phyloP scores from a whole-genome alignment of 2,888 invertebrate genomes.

The Oligia strigilis region DNA sequence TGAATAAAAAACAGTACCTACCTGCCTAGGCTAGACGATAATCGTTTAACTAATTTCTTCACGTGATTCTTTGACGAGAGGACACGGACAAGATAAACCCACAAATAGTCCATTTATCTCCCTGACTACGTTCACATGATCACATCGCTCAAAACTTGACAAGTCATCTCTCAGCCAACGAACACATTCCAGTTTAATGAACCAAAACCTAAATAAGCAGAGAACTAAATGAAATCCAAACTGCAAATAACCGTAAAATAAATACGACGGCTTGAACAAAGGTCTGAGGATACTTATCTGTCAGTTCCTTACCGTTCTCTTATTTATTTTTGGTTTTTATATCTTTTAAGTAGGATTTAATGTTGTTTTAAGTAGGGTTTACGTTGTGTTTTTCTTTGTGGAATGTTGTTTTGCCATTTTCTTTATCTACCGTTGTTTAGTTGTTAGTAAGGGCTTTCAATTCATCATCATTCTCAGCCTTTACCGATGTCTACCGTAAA shows the following conservation, averaged over 20 bases:
- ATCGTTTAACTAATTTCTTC: too few species aligned
- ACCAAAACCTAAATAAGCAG: constrained; percentile 79
- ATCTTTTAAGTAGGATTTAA: constrained; percentile 22
- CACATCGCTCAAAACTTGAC: neutral
- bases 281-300: constrained; percentile 37
- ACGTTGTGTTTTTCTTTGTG: neutral
- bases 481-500: neutral
- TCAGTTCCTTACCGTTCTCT: constrained; percentile 12
- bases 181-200: constrained; percentile 67
- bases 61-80: neutral
- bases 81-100: neutral
- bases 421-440: neutral
- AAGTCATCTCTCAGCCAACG: constrained; percentile 34
- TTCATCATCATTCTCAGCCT: neutral
- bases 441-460: neutral
- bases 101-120: too few species aligned
- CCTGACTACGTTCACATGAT: neutral
- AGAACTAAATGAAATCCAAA: constrained; percentile 79
- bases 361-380: constrained; percentile 27
- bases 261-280: constrained; percentile 52
- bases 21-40: too few species aligned
- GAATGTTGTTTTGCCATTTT: neutral
- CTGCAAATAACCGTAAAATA: constrained; percentile 73
- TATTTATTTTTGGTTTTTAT: constrained; percentile 40
- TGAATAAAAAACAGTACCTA: too few species aligned